Percentiles rank a stretch among this genome's conserved stretches.
These are phyloP conservation scores for Pogonomyrmex barbatus DNA, from an alignment of 1,140 invertebrate genomes.

Conservation along the genomic window DNA sequence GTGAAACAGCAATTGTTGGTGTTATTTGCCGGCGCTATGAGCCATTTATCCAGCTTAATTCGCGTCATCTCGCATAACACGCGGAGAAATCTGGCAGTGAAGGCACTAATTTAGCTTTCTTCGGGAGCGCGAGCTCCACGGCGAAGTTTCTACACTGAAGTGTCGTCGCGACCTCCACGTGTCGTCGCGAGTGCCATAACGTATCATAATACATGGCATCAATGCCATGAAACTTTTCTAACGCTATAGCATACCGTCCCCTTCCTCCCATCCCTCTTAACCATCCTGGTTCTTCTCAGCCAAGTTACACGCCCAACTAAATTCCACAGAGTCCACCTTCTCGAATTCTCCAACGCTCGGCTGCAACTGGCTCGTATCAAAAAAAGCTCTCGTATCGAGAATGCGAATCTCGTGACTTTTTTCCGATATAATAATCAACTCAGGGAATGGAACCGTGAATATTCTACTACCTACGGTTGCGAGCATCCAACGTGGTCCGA, in stretches of 20 bases:
- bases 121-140: conserved; percentile 9
- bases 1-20: conserved; percentile 46
- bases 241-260: conserved; percentile 17
- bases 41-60: conserved; percentile 53
- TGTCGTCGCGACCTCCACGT: conserved; percentile 27
- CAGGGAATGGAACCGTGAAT: conserved; percentile 44
- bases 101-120: conserved; percentile 57
- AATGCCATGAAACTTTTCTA: conserved; percentile 46
- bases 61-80: conserved; percentile 45
- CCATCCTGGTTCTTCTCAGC: background rate
- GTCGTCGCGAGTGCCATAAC: conserved; percentile 35
- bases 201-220: conserved; percentile 46
- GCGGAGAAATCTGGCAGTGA: conserved; percentile 21
- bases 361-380: conserved; percentile 32
- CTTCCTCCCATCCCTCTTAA: background rate
- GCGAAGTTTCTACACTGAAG: conserved; percentile 39
- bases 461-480: conserved; percentile 81
- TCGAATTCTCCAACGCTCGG: background rate
- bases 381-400: conserved; percentile 33
- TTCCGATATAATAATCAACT: conserved; percentile 45
- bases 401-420: conserved; percentile 12
- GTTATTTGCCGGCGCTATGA: conserved; percentile 41
- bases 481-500: conserved; percentile 80
- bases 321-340: background rate
- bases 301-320: conserved; percentile 46